Evolutionary conservation across 2,797 vertebrate species (phyloP).

Genomic region (Holocentrus rufus): DNA sequence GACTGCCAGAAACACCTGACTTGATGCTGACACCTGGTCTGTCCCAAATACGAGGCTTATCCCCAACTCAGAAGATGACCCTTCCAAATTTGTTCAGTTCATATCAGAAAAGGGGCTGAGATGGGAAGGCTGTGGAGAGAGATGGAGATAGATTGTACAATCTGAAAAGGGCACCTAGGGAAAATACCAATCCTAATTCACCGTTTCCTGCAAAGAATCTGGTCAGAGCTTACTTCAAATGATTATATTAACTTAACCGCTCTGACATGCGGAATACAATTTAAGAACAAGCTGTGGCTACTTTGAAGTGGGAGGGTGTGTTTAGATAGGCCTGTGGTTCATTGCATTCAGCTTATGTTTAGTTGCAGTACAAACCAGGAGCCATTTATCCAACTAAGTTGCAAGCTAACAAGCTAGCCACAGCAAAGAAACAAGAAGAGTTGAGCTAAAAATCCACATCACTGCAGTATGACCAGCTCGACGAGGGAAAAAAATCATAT

Average conservation of each 20-base stretch:
- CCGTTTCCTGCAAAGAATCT: constrained; percentile 22
- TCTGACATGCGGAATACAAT: constrained; percentile 36
- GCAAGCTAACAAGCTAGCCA: constrained; percentile 12
- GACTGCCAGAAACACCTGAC: constrained; percentile 73
- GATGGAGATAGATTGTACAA: constrained; percentile 77
- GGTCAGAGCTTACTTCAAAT: constrained; percentile 3
- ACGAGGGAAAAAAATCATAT: constrained; percentile 9
- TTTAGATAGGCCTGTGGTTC: constrained; percentile 71
- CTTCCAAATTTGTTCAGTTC: constrained; percentile 54
- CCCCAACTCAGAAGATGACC: constrained; percentile 51
- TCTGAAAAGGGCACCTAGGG: constrained; percentile 43
- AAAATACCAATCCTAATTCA: constrained; percentile 29
- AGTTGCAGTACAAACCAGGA: constrained; percentile 36
- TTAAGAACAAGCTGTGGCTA: constrained; percentile 59
- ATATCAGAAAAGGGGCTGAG: constrained; percentile 62
- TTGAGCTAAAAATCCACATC: neutral
- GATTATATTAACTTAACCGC: constrained; percentile 14
- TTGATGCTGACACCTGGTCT: constrained; percentile 46
- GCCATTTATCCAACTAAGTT: constrained; percentile 9
- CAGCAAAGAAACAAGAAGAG: neutral
- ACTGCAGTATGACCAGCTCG: constrained; percentile 1
- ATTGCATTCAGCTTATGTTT: constrained; percentile 35
- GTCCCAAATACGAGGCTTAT: constrained; percentile 48
- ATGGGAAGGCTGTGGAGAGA: constrained; percentile 67
- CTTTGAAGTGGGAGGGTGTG: constrained; percentile 76